Conservation (phyloP, 2,888 invertebrate genomes). For the Diploptera punctata region DNA sequence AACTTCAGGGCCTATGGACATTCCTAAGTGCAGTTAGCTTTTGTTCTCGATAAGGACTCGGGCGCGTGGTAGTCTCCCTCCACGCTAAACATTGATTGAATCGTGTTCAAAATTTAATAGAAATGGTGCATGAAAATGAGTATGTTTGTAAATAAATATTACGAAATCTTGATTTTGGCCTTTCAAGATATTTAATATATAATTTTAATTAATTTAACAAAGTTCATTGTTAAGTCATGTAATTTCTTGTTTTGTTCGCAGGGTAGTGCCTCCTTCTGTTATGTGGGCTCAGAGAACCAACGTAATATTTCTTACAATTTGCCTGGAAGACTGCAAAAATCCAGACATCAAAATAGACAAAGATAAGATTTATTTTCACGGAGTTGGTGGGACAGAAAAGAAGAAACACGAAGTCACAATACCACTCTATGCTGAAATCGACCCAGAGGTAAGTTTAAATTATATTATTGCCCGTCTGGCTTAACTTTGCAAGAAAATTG, state of each 20-base stretch:
- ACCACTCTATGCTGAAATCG: slow-evolving; percentile 81
- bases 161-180: no score
- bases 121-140: slow-evolving; percentile 32
- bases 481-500: no score
- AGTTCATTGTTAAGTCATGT: not conserved
- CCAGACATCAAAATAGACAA: slow-evolving; percentile 76
- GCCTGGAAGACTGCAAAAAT: slow-evolving; percentile 87
- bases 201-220: no score
- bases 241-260: slow-evolving; percentile 52
- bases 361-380: slow-evolving; percentile 77
- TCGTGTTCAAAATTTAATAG: not conserved
- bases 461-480: no score
- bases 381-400: slow-evolving; percentile 82
- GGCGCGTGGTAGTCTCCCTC: no score
- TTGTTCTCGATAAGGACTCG: no score
- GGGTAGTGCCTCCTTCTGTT: slow-evolving; percentile 78
- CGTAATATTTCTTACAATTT: slow-evolving; percentile 85
- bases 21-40: no score
- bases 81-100: no score
- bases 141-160: slow-evolving; percentile 1
- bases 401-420: slow-evolving; percentile 89
- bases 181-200: no score
- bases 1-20: no score
- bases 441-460: slow-evolving; percentile 72
- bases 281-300: slow-evolving; percentile 93